Conservation (phyloP, 2,888 invertebrate genomes). For the Microdon myrmicae region DNA sequence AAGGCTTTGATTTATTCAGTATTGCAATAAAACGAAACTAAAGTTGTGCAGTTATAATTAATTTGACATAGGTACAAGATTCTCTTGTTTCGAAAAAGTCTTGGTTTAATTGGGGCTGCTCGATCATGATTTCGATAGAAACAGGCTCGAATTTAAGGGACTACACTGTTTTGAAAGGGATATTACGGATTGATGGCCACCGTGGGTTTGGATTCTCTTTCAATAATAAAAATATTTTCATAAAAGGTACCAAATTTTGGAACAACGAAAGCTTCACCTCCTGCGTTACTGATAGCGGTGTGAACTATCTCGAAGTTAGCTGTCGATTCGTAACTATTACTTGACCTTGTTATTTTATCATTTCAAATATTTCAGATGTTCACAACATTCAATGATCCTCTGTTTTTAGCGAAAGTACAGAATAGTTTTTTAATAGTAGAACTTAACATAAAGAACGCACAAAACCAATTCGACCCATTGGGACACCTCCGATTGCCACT, state of each 20-base stretch:
- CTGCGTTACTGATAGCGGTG: constrained; percentile 51
- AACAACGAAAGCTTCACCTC: constrained; percentile 56
- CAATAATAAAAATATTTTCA: constrained; percentile 53
- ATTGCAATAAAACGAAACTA: no score
- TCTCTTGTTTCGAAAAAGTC: no score
- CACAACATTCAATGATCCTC: constrained; percentile 69
- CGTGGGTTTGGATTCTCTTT: constrained; percentile 11
- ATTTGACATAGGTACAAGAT: no score
- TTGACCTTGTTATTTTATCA: constrained; percentile 3
- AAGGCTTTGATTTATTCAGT: no score
- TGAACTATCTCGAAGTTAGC: constrained; percentile 60
- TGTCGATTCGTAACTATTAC: background rate
- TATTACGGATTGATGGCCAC: constrained; percentile 23
- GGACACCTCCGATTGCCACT: constrained; percentile 70
- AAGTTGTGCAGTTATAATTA: no score
- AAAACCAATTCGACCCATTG: constrained; percentile 64
- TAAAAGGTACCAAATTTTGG: constrained; percentile 63
- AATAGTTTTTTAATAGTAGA: constrained; percentile 71
- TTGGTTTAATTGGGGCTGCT: no score
- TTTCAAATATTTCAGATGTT: constrained; percentile 66
- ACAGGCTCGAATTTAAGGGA: no score
- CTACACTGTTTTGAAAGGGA: constrained; percentile 24
- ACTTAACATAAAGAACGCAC: constrained; percentile 67
- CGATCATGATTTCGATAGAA: no score
- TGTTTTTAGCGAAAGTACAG: constrained; percentile 69